These are phyloP conservation scores for Channa maculata DNA, from an alignment of 2,113 vertebrate genomes.

Conservation along the genomic window DNA sequence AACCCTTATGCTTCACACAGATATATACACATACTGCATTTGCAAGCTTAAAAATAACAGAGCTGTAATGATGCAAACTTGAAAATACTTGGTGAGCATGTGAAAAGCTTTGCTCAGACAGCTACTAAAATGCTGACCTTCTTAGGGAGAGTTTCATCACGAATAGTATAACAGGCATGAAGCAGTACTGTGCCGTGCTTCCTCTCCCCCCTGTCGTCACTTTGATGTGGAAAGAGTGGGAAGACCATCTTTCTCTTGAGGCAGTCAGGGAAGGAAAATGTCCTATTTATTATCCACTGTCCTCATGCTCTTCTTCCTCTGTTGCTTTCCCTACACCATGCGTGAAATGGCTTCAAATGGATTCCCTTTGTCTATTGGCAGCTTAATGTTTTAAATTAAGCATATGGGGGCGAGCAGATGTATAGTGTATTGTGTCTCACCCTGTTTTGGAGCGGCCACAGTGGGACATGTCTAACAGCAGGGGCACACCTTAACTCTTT, in stretches of 20 bases:
- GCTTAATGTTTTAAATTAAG: conserved; percentile 63
- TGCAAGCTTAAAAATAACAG: conserved; percentile 12
- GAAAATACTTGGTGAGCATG: conserved; percentile 28
- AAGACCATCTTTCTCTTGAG: conserved; percentile 49
- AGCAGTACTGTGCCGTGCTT: conserved; percentile 23
- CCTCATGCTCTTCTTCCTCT: conserved; percentile 51
- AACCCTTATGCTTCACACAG: conserved; percentile 8
- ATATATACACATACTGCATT: neutral
- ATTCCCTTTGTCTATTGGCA: conserved; percentile 63
- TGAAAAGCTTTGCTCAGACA: conserved; percentile 7
- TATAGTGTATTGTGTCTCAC: conserved; percentile 32
- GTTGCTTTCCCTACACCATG: conserved; percentile 58
- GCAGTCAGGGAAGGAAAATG: conserved; percentile 30
- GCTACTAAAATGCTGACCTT: conserved; percentile 13
- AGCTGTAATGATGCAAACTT: conserved; percentile 28
- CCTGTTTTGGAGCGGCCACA: conserved; percentile 34
- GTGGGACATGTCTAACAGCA: conserved; percentile 40
- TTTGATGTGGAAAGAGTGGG: conserved; percentile 50
- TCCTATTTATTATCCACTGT: conserved; percentile 62
- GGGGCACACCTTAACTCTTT: neutral
- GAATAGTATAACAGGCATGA: conserved; percentile 41
- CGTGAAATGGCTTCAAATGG: conserved; percentile 76
- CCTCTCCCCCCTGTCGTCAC: conserved; percentile 43
- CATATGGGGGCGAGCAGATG: conserved; percentile 26
- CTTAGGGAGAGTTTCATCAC: conserved; percentile 4